Base-by-base conservation (phyloP, 2,888 invertebrate genomes). In the Phania funesta region DNA sequence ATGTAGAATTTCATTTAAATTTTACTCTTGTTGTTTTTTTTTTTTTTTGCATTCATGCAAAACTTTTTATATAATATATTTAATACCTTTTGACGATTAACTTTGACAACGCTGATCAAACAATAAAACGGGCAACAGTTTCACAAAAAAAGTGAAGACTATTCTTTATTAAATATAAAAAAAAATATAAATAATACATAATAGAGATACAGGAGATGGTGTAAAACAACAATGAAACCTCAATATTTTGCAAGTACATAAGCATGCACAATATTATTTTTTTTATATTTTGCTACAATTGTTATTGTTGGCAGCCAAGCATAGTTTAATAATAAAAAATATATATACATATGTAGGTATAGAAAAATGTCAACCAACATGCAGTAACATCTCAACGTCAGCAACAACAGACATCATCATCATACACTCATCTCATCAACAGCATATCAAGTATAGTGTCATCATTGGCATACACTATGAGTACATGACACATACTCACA, bases 81-180 rank as follows among this genome's bases (percentile, higher is more conserved):
- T 68, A 73, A 77, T 58, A 68, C 58, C 81, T 77, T 68, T 50
- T 74, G 77, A 64, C 77, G 81, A 77, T 82, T 77, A 82, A 78
- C 77, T 77, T 26, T 82, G 82, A 78, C 74, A 78, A 78, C 78
- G 78, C 64, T 29, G 82, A 78, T 46, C 58, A 70, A 82, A 82
- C 68, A 82, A 82, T 82, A 70, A 77, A 74, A 75, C 77, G 67
- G n/a, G 74, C 82, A 82, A 75, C 77, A 81, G 77, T 81, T 68
- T 29, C 20, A 35, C n/a, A 54, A 52, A 68, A 68, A 24, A 44
- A 32, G 29, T 77, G 73, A 74, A 56, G 74, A 64, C 68, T 82
- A 62, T 58, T 54, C 46, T 62, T 56, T 32, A 77, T 71, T 52
- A 76, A 65, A 65, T 38, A 32, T 44, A 58, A 44, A 46, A 71